Conservation (phyloP, 1,140 invertebrate genomes). For the Drosophila kepulauana region DNA sequence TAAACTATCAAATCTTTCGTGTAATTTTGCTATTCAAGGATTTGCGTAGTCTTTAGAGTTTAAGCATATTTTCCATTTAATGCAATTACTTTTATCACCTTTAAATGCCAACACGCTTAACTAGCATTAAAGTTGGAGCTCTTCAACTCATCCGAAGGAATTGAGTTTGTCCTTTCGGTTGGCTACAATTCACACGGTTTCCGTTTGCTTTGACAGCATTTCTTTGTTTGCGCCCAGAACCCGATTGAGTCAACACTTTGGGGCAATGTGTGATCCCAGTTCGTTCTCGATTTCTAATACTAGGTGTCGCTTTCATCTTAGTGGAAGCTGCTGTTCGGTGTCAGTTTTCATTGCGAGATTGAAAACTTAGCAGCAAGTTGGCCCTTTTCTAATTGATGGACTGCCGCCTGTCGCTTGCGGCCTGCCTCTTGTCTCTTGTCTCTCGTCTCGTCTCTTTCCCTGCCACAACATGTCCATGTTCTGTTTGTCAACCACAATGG, state of each 20-base stretch:
- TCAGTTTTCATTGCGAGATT: slow-evolving; percentile 37
- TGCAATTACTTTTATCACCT: too few relatives aligned
- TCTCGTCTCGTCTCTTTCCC: background rate
- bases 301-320: slow-evolving; percentile 33
- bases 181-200: too few relatives aligned
- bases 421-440: background rate
- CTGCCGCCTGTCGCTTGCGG: slow-evolving; percentile 15
- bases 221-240: background rate
- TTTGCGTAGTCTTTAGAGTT: too few relatives aligned
- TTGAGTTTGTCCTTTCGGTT: background rate
- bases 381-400: slow-evolving; percentile 45
- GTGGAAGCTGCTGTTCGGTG: slow-evolving; percentile 18
- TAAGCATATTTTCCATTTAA: too few relatives aligned
- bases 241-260: slow-evolving; percentile 1
- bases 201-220: background rate
- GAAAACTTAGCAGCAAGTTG: slow-evolving; percentile 41
- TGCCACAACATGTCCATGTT: slow-evolving; percentile 45
- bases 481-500: slow-evolving; percentile 63
- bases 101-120: too few relatives aligned
- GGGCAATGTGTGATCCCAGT: background rate
- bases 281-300: background rate
- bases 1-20: too few relatives aligned
- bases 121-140: too few relatives aligned
- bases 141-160: too few relatives aligned
- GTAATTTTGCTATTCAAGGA: too few relatives aligned